Conservation (phyloP, 2,888 invertebrate species). For the Autographa pulchrina region DNA sequence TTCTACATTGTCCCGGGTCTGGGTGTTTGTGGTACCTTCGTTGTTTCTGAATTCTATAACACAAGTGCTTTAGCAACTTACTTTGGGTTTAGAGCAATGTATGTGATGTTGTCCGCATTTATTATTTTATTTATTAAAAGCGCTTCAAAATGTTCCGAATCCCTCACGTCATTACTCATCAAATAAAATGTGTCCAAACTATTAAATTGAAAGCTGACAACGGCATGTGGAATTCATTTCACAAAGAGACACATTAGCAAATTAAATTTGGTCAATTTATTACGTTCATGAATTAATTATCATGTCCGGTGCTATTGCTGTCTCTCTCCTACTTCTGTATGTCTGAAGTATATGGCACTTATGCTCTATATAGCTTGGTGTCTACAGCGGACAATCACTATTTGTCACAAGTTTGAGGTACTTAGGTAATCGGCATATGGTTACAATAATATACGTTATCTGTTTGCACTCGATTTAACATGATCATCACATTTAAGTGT, state of each 20-base stretch:
- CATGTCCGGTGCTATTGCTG: not conserved
- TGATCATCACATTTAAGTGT: too few relatives aligned
- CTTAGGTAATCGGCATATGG: not conserved
- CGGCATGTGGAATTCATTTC: conserved; percentile 5
- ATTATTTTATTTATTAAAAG: too few relatives aligned
- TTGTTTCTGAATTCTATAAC: too few relatives aligned
- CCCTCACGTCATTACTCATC: conserved; percentile 20
- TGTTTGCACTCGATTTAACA: too few relatives aligned
- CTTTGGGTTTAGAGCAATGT: too few relatives aligned
- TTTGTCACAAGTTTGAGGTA: not conserved
- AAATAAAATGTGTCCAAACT: conserved; percentile 11
- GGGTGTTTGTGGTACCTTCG: too few relatives aligned
- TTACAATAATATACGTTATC: too few relatives aligned
- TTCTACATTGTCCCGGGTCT: too few relatives aligned
- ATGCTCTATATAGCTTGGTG: not conserved
- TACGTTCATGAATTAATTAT: conserved; percentile 6
- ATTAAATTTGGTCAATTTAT: conserved; percentile 1
- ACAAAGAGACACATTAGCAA: conserved; percentile 21
- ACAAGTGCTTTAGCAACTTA: too few relatives aligned
- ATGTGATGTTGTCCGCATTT: too few relatives aligned
- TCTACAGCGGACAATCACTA: too few relatives aligned
- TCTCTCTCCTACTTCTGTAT: not conserved
- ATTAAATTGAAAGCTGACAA: conserved; percentile 11
- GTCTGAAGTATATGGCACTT: not conserved
- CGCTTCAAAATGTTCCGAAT: conserved; percentile 7